A percentile compares a stretch with the other conserved stretches of the same genome.
These are phyloP conservation scores for Latrodectus elegans DNA, from an alignment of 2,888 invertebrate species.

Conservation along the genomic window DNA sequence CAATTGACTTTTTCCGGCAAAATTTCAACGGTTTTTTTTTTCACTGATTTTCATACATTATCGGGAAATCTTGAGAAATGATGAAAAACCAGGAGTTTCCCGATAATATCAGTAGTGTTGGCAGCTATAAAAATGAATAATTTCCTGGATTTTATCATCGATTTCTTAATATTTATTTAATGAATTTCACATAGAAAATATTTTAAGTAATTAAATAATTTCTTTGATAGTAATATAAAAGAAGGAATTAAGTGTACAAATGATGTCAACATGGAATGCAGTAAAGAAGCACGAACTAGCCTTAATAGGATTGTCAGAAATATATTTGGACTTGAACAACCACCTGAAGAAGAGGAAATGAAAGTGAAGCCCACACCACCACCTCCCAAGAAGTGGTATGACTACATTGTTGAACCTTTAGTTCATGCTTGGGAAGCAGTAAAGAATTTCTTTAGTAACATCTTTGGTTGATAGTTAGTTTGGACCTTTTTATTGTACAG, in stretches of 20 bases:
- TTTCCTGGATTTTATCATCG: no score
- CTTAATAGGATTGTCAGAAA: slow-evolving; percentile 13
- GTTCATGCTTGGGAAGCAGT: neutral
- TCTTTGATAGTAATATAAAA: neutral
- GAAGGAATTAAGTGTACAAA: slow-evolving; percentile 14
- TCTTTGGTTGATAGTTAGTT: neutral
- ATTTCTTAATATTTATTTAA: no score
- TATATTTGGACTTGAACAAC: slow-evolving; percentile 1
- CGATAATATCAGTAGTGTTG: no score
- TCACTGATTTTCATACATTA: no score
- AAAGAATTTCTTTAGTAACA: neutral
- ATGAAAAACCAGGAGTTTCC: no score
- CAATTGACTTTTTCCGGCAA: no score
- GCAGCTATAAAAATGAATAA: no score
- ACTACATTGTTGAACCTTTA: slow-evolving; percentile 24
- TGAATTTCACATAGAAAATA: no score
- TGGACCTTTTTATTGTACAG: neutral
- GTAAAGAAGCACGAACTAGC: slow-evolving; percentile 1
- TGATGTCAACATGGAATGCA: slow-evolving; percentile 8
- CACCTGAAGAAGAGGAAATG: neutral
- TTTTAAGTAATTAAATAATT: no score
- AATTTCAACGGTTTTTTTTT: no score
- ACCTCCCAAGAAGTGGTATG: slow-evolving; percentile 22
- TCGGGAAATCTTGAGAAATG: no score
- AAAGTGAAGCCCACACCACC: neutral